A percentile compares a stretch with the other conserved stretches of the same genome.
Conservation (phyloP, 2,113 vertebrate genomes). For the Notarius lentiginosus region DNA sequence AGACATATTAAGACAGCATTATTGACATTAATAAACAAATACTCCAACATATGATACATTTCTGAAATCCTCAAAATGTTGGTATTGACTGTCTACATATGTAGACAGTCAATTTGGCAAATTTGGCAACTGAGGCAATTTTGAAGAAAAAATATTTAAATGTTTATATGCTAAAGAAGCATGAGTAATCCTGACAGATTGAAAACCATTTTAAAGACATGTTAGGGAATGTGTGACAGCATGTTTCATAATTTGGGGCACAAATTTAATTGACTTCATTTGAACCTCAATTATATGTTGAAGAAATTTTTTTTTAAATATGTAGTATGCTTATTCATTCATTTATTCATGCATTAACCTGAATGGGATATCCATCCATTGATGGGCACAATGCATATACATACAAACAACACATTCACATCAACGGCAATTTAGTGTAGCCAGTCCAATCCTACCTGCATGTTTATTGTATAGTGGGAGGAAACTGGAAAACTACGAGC, state of each 20-base stretch:
- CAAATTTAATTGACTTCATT: not conserved
- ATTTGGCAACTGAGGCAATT: too few species aligned
- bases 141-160: not conserved
- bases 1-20: not conserved
- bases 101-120: too few species aligned
- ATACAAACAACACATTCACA: not conserved
- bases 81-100: not conserved
- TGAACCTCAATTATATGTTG: not conserved
- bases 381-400: not conserved
- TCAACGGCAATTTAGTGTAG: not conserved
- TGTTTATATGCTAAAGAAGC: not conserved
- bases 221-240: not conserved
- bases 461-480: not conserved
- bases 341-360: not conserved
- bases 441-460: not conserved
- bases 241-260: not conserved
- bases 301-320: not conserved
- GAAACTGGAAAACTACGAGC: not conserved
- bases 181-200: not conserved
- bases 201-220: not conserved
- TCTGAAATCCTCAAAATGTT: not conserved
- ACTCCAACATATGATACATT: not conserved
- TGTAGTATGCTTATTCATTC: not conserved
- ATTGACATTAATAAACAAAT: not conserved
- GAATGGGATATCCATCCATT: not conserved